A percentile compares a stretch with the other conserved stretches of the same genome.
Conservation (phyloP, 2,797 vertebrate species). For the Cryptoprocta ferox region DNA sequence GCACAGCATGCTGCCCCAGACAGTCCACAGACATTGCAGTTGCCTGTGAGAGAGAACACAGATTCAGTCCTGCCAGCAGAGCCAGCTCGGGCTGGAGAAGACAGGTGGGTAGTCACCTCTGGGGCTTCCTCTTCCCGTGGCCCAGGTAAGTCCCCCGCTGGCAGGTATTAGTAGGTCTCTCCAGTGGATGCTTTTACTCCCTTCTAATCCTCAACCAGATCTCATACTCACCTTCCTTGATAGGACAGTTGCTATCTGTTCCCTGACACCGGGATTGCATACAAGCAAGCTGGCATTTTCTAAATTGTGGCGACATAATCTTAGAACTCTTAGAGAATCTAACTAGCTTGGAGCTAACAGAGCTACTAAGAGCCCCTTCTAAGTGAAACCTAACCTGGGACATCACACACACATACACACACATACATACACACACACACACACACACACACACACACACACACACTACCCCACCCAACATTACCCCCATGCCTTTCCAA, state of each 20-base stretch:
- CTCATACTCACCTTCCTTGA: not conserved
- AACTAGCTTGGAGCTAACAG: not conserved
- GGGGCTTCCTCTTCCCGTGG: not conserved
- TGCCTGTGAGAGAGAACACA: constrained; percentile 88
- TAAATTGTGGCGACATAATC: not conserved
- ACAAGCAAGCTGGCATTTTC: not conserved
- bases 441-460: too few species aligned
- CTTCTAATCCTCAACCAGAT: not conserved
- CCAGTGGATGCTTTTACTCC: not conserved
- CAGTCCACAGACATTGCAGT: constrained; percentile 99
- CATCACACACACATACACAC: not conserved
- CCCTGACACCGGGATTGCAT: not conserved
- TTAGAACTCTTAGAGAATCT: not conserved
- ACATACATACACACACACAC: not conserved
- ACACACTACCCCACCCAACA: not conserved
- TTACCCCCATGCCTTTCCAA: not conserved
- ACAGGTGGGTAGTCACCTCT: not conserved
- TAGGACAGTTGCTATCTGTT: not conserved
- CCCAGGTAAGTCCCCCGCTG: not conserved
- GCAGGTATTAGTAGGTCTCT: not conserved
- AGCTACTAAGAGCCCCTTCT: not conserved
- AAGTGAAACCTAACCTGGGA: not conserved
- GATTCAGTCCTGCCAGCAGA: constrained; percentile 54
- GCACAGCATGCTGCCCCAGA: constrained; percentile 94
- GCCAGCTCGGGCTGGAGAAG: not conserved